Percentiles rank a stretch among this genome's conserved stretches.
Evolutionary conservation across 35 echinoderm and acorn worm genomes (phyloP).

Genomic region (Stichopus chloronotus): DNA sequence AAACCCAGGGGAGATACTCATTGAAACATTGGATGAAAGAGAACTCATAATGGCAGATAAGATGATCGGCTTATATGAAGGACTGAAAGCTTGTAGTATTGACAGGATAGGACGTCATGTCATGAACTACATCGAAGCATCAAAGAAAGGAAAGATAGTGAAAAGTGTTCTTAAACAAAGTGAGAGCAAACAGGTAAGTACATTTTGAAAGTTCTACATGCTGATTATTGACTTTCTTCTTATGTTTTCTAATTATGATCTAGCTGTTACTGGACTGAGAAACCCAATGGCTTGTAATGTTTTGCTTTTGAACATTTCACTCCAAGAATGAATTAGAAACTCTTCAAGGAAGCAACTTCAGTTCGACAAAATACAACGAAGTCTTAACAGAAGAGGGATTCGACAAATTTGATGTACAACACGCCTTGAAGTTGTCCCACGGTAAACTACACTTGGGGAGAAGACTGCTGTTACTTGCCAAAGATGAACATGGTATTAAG

Average conservation of each 20-base stretch:
- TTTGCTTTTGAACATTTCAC: background rate
- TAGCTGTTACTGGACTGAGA: background rate
- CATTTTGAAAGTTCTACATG: background rate
- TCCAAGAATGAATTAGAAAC: background rate
- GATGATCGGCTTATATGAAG: background rate
- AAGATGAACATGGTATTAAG: too few relatives aligned
- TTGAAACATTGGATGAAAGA: conserved; percentile 31
- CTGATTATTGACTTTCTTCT: background rate
- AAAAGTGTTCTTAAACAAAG: background rate
- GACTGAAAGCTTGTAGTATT: background rate
- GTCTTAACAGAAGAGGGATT: background rate
- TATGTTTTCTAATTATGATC: background rate
- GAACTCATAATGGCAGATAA: conserved; percentile 3
- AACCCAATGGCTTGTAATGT: background rate
- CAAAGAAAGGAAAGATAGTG: background rate
- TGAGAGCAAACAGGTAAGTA: background rate
- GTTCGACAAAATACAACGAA: background rate
- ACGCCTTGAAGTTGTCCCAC: background rate
- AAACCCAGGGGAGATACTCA: background rate
- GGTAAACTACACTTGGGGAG: background rate
- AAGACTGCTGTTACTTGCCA: background rate
- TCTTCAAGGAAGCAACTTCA: background rate
- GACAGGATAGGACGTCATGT: background rate
- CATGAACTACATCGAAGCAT: background rate
- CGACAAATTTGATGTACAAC: background rate